Evolutionary conservation across 2,113 vertebrate genomes (phyloP).

Genomic region (Otocyon megalotis): DNA sequence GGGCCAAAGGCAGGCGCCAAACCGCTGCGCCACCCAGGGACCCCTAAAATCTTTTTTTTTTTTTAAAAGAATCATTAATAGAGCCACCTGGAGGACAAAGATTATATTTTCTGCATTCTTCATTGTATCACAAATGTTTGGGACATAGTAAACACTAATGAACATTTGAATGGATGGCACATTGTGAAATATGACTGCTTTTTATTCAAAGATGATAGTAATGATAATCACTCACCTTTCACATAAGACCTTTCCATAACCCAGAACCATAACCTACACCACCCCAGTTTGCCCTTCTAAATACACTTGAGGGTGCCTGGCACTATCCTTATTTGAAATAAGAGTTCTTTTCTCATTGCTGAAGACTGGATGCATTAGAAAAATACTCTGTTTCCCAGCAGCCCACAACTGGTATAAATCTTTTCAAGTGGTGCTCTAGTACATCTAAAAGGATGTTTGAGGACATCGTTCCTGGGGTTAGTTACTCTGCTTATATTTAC

Average conservation of each 20-base stretch:
- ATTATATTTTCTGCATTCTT: slow-evolving; percentile 18
- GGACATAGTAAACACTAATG: slow-evolving; percentile 3
- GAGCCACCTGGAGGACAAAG: not conserved
- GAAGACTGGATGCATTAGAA: not conserved
- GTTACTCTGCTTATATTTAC: not conserved
- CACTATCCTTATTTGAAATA: slow-evolving; percentile 10
- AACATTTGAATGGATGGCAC: not conserved
- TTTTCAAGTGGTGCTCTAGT: slow-evolving; percentile 3
- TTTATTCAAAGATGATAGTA: slow-evolving; percentile 9
- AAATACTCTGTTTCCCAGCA: slow-evolving; percentile 16
- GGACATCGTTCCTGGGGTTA: not conserved
- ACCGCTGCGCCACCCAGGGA: no score
- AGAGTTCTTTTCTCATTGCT: not conserved
- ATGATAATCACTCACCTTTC: not conserved
- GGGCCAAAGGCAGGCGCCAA: no score
- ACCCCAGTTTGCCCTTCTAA: not conserved
- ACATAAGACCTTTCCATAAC: not conserved
- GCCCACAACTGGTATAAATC: not conserved
- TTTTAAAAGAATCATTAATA: not conserved
- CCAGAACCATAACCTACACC: not conserved
- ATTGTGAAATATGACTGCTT: slow-evolving; percentile 6
- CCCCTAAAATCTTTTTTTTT: not conserved
- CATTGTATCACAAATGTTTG: not conserved
- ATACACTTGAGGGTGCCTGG: not conserved
- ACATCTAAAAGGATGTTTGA: not conserved